Conservation (phyloP, 2,888 invertebrate genomes). For the Drosophila hamatofila region DNA sequence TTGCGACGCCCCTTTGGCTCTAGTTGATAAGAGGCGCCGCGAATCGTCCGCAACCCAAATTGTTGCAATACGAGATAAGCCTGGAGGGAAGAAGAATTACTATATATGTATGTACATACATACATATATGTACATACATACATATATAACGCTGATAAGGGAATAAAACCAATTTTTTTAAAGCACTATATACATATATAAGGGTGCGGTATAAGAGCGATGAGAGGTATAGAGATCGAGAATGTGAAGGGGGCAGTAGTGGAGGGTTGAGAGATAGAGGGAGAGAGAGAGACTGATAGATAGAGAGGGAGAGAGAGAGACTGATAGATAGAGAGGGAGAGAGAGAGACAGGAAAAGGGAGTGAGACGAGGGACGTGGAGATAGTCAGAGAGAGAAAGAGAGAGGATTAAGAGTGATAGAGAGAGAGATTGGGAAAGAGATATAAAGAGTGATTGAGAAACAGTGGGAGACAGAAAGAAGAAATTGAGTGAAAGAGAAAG, state of each 20-base stretch:
- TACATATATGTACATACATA: not conserved
- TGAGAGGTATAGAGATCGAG: not conserved
- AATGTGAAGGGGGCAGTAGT: not conserved
- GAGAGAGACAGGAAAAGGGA: not conserved
- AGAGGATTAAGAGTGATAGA: not conserved
- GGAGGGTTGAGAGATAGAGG: too few species aligned
- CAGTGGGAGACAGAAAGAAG: not conserved
- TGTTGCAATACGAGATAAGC: conserved; percentile 2
- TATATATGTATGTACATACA: not conserved
- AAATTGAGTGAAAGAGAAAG: not conserved
- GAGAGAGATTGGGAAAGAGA: not conserved
- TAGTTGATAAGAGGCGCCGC: not conserved
- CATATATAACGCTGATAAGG: not conserved
- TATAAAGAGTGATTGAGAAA: not conserved
- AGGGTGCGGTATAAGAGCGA: too few species aligned
- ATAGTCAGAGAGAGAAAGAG: not conserved
- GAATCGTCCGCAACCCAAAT: not conserved
- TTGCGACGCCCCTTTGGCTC: not conserved
- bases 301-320: not conserved
- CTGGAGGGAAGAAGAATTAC: not conserved
- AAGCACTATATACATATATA: not conserved
- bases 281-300: not conserved
- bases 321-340: not conserved
- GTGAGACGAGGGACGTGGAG: too few species aligned
- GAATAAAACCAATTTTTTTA: not conserved